These are phyloP conservation scores for human DNA, from an alignment of 2,113 vertebrate species.

Conservation along the genomic window GRCh38 chr20:49988001-49988500, in stretches of 20 bases:
- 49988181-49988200: background rate
- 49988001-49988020: conserved; percentile 98
- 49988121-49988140: background rate
- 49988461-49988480: conserved; percentile 9
- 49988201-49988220: background rate
- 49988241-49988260: background rate
- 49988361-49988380: conserved; percentile 29
- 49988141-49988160: background rate
- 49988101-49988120: background rate
- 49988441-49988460: background rate
- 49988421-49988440: conserved; percentile 13
- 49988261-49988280: background rate
- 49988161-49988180: background rate
- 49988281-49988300: background rate
- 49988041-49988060: conserved; percentile 84
- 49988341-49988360: conserved; percentile 33
- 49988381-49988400: conserved; percentile 5
- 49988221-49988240: background rate
- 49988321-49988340: background rate
- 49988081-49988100: background rate
- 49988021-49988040: conserved; percentile 93
- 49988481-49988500: conserved; percentile 72
- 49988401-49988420: background rate
- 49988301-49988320: background rate
- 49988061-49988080: background rate